A percentile compares a stretch with the other conserved stretches of the same genome.
These are phyloP conservation scores for Morbakka virulenta DNA, from an alignment of 30 jellyfish, hydroid and myxozoan genomes.

Conservation along the genomic window DNA sequence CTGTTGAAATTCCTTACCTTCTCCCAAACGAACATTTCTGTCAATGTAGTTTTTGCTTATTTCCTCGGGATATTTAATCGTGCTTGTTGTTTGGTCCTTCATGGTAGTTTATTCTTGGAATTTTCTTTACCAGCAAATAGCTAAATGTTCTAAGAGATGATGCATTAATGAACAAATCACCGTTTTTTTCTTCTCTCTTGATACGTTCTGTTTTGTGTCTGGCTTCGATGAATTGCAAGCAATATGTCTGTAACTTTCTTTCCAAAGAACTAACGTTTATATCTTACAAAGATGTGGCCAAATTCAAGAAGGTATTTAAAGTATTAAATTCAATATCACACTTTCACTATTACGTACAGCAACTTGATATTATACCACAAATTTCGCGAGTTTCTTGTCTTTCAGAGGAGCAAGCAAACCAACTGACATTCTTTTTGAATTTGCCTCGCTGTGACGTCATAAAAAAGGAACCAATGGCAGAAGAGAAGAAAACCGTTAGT, in stretches of 20 bases:
- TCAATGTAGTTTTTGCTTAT: conserved; percentile 56
- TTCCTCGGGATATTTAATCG: conserved; percentile 60
- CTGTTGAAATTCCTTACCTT: too few species aligned
- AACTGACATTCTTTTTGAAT: background rate
- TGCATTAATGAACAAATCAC: too few species aligned
- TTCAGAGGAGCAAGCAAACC: background rate
- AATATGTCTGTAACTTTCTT: too few species aligned
- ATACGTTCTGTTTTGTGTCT: too few species aligned
- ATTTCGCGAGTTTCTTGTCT: background rate
- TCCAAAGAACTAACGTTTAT: too few species aligned
- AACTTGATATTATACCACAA: background rate
- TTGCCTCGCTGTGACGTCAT: conserved; percentile 1
- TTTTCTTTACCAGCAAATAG: too few species aligned
- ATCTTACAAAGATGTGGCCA: too few species aligned
- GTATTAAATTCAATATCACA: too few species aligned
- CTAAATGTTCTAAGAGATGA: too few species aligned
- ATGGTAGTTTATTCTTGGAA: background rate
- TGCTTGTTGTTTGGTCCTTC: background rate
- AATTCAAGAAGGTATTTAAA: too few species aligned
- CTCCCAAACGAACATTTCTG: conserved; percentile 76
- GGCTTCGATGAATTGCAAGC: background rate
- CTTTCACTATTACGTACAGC: background rate
- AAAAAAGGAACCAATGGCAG: background rate
- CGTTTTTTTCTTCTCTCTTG: too few species aligned
- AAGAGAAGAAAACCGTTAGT: too few species aligned